These are phyloP conservation scores for Edolisoma coerulescens DNA, from an alignment of 2,113 vertebrate genomes.

Conservation along the genomic window DNA sequence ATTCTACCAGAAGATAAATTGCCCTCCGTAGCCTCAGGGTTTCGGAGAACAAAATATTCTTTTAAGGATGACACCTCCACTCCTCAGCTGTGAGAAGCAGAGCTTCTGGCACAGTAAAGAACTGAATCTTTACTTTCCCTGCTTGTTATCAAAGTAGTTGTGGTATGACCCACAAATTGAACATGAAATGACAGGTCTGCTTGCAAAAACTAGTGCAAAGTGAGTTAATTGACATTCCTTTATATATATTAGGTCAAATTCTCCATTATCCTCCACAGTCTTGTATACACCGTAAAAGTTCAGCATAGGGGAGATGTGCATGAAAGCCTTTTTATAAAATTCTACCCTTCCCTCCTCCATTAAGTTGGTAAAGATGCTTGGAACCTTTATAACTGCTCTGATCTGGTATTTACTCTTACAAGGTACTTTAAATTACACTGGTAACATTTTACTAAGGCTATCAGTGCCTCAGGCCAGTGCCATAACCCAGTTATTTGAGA, in stretches of 20 bases:
- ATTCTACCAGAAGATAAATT: not conserved
- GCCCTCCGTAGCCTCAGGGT: not conserved
- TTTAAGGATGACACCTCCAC: not conserved
- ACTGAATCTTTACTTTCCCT: not conserved
- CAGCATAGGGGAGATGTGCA: not conserved
- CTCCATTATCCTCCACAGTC: not conserved
- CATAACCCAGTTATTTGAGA: not conserved
- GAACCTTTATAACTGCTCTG: not conserved
- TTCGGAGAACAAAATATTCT: not conserved
- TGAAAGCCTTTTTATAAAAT: not conserved
- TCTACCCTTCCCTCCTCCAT: not conserved
- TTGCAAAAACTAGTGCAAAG: not conserved
- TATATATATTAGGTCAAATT: not conserved
- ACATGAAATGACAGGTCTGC: not conserved
- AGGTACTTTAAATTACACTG: not conserved
- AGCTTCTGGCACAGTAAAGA: not conserved
- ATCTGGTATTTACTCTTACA: not conserved
- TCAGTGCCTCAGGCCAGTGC: not conserved
- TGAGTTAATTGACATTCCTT: not conserved
- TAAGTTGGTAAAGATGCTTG: not conserved
- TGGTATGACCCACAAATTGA: not conserved
- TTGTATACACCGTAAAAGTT: not conserved
- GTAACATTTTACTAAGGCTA: slow-evolving; percentile 19
- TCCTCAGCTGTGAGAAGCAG: not conserved
- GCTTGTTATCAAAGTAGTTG: not conserved